A percentile compares a stretch with the other conserved stretches of the same genome.
phyloP scores from a whole-genome alignment of 2,113 vertebrate species.

The Oreochromis tanganicae region DNA sequence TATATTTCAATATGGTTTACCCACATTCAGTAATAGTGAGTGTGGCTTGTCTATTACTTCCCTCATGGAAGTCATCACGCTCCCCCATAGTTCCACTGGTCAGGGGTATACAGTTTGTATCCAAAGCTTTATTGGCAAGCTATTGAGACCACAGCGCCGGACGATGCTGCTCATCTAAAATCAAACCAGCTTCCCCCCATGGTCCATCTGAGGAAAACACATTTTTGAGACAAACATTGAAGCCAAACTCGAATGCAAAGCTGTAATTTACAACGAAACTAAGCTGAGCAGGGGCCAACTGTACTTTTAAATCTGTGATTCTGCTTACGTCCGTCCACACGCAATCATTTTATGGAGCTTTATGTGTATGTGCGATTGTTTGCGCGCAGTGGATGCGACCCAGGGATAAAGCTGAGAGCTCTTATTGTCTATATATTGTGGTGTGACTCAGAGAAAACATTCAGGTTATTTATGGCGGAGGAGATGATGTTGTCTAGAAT shows the following conservation, averaged over 20 bases:
- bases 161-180: conserved; percentile 56
- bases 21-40: conserved; percentile 2
- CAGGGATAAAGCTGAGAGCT: conserved; percentile 45
- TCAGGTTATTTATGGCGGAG: conserved; percentile 58
- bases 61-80: conserved; percentile 39
- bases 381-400: conserved; percentile 12
- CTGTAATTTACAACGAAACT: conserved; percentile 21
- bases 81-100: not conserved
- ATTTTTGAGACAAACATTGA: not conserved
- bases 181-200: conserved; percentile 19
- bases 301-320: conserved; percentile 41
- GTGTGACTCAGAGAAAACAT: conserved; percentile 55
- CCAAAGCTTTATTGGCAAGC: conserved; percentile 42
- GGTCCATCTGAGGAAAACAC: conserved; percentile 18
- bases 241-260: conserved; percentile 23
- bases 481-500: conserved; percentile 62
- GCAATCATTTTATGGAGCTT: conserved; percentile 16
- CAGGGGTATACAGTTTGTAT: conserved; percentile 15
- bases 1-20: conserved; percentile 11
- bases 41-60: conserved; percentile 35
- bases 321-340: not conserved
- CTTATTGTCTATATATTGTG: conserved; percentile 57
- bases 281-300: not conserved
- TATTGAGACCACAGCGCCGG: conserved; percentile 21
- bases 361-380: not conserved